phyloP scores from a whole-genome alignment of 1,140 invertebrate species.

The Goniozus legneri region DNA sequence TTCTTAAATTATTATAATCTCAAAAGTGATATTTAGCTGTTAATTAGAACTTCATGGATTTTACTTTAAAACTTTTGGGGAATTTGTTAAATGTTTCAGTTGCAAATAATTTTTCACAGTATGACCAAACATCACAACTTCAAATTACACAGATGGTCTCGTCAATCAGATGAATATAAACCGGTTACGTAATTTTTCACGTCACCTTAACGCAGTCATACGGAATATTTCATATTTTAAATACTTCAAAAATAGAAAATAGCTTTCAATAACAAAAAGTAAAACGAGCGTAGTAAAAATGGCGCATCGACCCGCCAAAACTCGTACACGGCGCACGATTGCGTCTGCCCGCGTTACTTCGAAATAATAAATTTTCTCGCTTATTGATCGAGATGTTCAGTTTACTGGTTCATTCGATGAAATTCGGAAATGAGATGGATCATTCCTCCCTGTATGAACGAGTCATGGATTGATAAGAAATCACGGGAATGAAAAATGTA shows the following conservation, averaged over 20 bases:
- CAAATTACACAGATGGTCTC: neutral
- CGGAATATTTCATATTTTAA: neutral
- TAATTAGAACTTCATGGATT: too few relatives aligned
- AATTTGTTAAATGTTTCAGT: too few relatives aligned
- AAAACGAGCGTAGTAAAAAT: conserved; percentile 36
- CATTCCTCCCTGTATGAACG: too few relatives aligned
- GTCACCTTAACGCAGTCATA: too few relatives aligned
- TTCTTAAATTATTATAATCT: too few relatives aligned
- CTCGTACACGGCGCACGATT: conserved; percentile 23
- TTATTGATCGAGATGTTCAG: too few relatives aligned
- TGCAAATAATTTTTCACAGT: too few relatives aligned
- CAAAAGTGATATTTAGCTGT: too few relatives aligned
- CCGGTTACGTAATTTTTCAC: too few relatives aligned
- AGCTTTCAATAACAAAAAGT: conserved; percentile 35
- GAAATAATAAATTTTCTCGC: conserved; percentile 2
- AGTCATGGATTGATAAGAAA: neutral
- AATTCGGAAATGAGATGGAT: too few relatives aligned
- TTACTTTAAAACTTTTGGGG: too few relatives aligned
- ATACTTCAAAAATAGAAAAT: conserved; percentile 1
- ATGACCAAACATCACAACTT: neutral
- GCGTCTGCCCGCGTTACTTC: conserved; percentile 12
- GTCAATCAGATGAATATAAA: too few relatives aligned
- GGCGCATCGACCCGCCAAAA: conserved; percentile 47
- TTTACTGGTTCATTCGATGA: neutral
- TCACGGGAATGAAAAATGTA: neutral